Evolutionary conservation across 2,888 invertebrate genomes (phyloP).

Genomic region (Conops quadrifasciatus): DNA sequence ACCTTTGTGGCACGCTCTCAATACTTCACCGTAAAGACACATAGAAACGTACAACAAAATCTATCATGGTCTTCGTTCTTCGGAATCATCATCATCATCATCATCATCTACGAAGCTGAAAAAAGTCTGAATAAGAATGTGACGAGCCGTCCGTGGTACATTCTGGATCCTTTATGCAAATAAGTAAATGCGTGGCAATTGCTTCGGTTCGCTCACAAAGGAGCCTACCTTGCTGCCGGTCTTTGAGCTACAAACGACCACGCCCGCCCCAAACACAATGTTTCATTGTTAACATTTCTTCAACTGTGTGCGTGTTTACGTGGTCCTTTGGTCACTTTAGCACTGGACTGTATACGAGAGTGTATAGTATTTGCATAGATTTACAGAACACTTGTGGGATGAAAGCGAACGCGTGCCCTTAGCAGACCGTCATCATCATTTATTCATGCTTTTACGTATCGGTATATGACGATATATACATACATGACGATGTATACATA

Average conservation of each 20-base stretch:
- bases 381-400: background rate
- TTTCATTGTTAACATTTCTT: constrained; percentile 7
- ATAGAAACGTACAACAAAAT: constrained; percentile 4
- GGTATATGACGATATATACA: constrained; percentile 40
- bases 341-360: no score
- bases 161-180: constrained; percentile 19
- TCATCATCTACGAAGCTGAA: no score
- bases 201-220: background rate
- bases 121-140: constrained; percentile 2
- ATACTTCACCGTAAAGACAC: background rate
- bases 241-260: constrained; percentile 1
- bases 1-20: background rate
- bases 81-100: no score
- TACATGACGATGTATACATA: no score
- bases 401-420: background rate
- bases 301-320: constrained; percentile 45
- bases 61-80: background rate
- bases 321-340: constrained; percentile 47
- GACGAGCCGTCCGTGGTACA: background rate
- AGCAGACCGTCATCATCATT: background rate
- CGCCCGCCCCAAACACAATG: background rate
- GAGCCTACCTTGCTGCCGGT: background rate
- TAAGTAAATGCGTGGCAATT: constrained; percentile 24
- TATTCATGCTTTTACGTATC: background rate
- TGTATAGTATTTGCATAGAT: constrained; percentile 27